Evolutionary conservation across 1,140 invertebrate genomes (phyloP).

Genomic region (Platorchestia sp.): DNA sequence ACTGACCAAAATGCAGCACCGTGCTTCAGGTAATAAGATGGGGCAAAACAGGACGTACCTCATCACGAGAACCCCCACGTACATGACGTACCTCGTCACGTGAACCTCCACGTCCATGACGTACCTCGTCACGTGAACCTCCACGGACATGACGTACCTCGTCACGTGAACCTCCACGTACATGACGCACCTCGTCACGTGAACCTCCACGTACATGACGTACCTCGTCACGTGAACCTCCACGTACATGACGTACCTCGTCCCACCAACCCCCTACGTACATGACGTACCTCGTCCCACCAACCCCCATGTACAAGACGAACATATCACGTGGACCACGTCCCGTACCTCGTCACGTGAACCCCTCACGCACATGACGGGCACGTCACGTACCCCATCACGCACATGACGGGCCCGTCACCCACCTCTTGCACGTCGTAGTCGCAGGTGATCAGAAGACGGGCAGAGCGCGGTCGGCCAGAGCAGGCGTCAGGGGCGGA

Average conservation of each 20-base stretch:
- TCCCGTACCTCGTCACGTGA: background rate
- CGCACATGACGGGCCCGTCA: background rate
- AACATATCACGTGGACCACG: background rate
- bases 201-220: background rate
- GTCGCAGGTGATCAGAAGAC: slow-evolving; percentile 7
- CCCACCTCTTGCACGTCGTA: background rate
- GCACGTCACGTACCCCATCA: background rate
- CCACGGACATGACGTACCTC: background rate
- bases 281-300: background rate
- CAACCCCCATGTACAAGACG: background rate
- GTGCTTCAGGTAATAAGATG: no score
- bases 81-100: no score
- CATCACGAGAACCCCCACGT: no score
- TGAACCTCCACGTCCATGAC: background rate
- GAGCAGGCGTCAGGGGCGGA: background rate
- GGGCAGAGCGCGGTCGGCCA: background rate
- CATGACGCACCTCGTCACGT: background rate
- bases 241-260: background rate
- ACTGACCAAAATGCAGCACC: no score
- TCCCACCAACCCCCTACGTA: background rate
- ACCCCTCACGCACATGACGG: background rate
- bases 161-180: background rate
- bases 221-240: background rate
- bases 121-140: background rate
- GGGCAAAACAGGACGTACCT: no score